A percentile compares a stretch with the other conserved stretches of the same genome.
phyloP scores from a whole-genome alignment of 1,140 invertebrate genomes.

The Neocloeon triangulifer region DNA sequence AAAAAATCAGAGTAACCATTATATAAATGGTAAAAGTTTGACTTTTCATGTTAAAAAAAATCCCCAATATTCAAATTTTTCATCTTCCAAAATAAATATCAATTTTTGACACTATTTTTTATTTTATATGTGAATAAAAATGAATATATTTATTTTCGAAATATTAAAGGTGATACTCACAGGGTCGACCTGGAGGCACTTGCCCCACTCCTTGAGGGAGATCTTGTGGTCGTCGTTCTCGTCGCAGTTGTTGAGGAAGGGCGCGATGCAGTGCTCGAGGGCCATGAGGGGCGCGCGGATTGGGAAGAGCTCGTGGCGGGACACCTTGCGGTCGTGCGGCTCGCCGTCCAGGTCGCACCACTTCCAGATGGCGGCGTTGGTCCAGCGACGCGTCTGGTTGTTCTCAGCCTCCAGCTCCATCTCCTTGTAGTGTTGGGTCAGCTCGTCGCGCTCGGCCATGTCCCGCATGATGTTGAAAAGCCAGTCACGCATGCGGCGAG shows the following conservation, averaged over 20 bases:
- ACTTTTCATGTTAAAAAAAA: too few species aligned
- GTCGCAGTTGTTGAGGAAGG: slow-evolving; percentile 83
- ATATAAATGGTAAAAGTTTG: too few species aligned
- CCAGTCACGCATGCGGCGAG: slow-evolving; percentile 87
- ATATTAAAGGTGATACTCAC: slow-evolving; percentile 17
- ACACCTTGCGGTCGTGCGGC: slow-evolving; percentile 66
- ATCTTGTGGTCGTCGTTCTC: slow-evolving; percentile 69
- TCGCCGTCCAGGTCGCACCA: slow-evolving; percentile 85
- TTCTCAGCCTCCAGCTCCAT: slow-evolving; percentile 75
- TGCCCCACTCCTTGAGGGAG: slow-evolving; percentile 75
- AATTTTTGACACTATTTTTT: too few species aligned
- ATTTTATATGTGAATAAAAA: too few species aligned
- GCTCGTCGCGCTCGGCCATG: slow-evolving; percentile 68
- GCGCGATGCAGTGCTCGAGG: slow-evolving; percentile 83
- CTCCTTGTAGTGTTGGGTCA: slow-evolving; percentile 59
- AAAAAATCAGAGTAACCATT: too few species aligned
- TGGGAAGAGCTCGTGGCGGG: slow-evolving; percentile 83
- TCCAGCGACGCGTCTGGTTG: slow-evolving; percentile 60
- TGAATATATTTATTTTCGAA: slow-evolving; percentile 11
- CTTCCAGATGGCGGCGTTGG: slow-evolving; percentile 87
- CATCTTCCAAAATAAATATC: too few species aligned
- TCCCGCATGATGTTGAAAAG: slow-evolving; percentile 91
- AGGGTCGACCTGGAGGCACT: slow-evolving; percentile 64
- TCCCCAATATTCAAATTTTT: too few species aligned
- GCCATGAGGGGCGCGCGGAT: slow-evolving; percentile 77